Evolutionary conservation across 2,888 invertebrate species (phyloP).

Genomic region (Tridacna crocea): DNA sequence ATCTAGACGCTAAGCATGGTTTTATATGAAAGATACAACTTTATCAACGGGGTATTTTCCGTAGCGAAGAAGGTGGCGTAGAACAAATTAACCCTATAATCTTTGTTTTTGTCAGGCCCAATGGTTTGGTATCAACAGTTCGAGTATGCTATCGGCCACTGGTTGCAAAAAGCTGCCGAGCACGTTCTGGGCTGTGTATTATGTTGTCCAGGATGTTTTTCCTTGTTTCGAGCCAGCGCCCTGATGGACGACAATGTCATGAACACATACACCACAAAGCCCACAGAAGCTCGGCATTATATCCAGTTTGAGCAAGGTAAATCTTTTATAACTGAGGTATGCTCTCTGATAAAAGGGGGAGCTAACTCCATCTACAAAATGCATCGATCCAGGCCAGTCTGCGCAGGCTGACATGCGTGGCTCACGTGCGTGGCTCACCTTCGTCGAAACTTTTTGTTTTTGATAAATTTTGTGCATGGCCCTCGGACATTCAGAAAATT

Average conservation of each 20-base stretch:
- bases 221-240: slow-evolving; percentile 93
- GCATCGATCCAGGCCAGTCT: no score
- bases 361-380: neutral
- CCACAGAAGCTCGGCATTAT: slow-evolving; percentile 90
- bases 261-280: slow-evolving; percentile 92
- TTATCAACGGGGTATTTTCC: no score
- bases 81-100: neutral
- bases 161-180: slow-evolving; percentile 99
- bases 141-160: slow-evolving; percentile 99
- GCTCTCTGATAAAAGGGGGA: neutral
- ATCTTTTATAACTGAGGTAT: neutral
- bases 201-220: slow-evolving; percentile 96
- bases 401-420: no score
- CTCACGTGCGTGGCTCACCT: no score
- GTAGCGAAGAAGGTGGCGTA: no score
- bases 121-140: slow-evolving; percentile 99
- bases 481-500: no score
- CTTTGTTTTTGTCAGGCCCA: slow-evolving; percentile 87
- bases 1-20: no score
- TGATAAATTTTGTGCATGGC: neutral
- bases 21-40: no score
- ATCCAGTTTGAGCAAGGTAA: slow-evolving; percentile 95
- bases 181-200: slow-evolving; percentile 99
- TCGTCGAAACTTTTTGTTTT: no score
- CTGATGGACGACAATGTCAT: slow-evolving; percentile 95